Percentiles rank a stretch among this genome's conserved stretches.
These are phyloP conservation scores for Hoplostethus atlanticus DNA, from an alignment of 2,797 vertebrate genomes.

Conservation along the genomic window DNA sequence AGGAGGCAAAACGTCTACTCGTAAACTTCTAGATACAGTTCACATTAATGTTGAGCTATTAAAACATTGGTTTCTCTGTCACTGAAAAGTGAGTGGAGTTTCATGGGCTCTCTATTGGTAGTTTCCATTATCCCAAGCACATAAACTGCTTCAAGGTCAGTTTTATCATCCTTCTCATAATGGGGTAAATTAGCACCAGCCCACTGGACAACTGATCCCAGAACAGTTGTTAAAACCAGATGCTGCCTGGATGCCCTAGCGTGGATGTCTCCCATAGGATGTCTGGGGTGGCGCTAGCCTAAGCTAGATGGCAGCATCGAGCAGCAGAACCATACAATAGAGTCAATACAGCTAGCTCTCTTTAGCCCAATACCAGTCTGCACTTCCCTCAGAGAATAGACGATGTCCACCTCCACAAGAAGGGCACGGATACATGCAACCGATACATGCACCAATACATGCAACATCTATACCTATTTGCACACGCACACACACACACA, in stretches of 20 bases:
- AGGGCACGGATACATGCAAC: constrained; percentile 9
- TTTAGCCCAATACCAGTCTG: constrained; percentile 20
- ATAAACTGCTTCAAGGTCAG: constrained; percentile 81
- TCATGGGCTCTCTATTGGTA: constrained; percentile 68
- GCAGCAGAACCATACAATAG: constrained; percentile 48
- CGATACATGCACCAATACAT: no score
- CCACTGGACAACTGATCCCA: constrained; percentile 76
- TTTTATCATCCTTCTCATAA: constrained; percentile 78
- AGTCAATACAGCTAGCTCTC: constrained; percentile 35
- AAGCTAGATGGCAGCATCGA: constrained; percentile 86
- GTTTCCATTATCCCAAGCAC: constrained; percentile 70
- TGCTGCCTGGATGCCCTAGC: constrained; percentile 50
- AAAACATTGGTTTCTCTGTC: constrained; percentile 69
- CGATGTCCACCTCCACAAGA: constrained; percentile 31
- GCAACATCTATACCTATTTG: no score
- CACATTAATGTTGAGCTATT: constrained; percentile 64
- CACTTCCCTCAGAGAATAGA: constrained; percentile 18
- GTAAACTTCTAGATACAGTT: constrained; percentile 54
- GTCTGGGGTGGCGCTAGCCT: constrained; percentile 43
- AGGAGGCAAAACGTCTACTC: constrained; percentile 19
- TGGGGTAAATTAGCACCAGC: constrained; percentile 72
- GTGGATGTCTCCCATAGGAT: constrained; percentile 63
- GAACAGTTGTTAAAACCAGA: constrained; percentile 76
- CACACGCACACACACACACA: background rate
- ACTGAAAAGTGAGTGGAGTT: constrained; percentile 63